Conservation (phyloP, 2,888 invertebrate genomes). For the Unio delphinus region DNA sequence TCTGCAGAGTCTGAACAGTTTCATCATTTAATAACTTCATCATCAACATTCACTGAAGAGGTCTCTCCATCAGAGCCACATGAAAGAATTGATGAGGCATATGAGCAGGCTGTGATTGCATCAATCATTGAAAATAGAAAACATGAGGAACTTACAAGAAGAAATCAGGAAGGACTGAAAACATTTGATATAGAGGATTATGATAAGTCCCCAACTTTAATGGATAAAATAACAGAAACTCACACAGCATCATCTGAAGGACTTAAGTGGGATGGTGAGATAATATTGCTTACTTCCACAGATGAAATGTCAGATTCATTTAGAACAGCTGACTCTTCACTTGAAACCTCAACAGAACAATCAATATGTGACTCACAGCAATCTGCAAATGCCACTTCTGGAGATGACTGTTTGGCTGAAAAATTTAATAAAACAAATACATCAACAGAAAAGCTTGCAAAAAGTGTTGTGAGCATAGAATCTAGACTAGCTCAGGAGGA, state of each 20-base stretch:
- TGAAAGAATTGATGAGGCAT: slow-evolving; percentile 58
- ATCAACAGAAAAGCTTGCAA: slow-evolving; percentile 9
- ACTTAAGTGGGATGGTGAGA: neutral
- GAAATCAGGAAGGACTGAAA: slow-evolving; percentile 25
- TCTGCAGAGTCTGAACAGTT: slow-evolving; percentile 4
- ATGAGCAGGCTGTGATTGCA: slow-evolving; percentile 62
- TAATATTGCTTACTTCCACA: slow-evolving; percentile 1
- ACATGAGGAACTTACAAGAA: slow-evolving; percentile 43
- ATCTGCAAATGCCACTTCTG: slow-evolving; percentile 14
- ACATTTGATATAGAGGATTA: slow-evolving; percentile 20
- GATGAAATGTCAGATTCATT: slow-evolving; percentile 27
- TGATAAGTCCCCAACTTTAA: slow-evolving; percentile 1
- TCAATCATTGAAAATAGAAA: slow-evolving; percentile 57
- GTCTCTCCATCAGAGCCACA: slow-evolving; percentile 55
- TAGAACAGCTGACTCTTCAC: slow-evolving; percentile 30
- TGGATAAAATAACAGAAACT: slow-evolving; percentile 5
- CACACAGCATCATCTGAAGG: slow-evolving; percentile 1
- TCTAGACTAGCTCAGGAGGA: slow-evolving; percentile 62
- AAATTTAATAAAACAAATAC: slow-evolving; percentile 10
- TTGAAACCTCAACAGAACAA: slow-evolving; percentile 22
- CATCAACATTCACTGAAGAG: neutral
- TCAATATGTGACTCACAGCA: slow-evolving; percentile 13
- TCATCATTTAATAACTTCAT: slow-evolving; percentile 1
- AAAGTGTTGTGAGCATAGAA: slow-evolving; percentile 57
- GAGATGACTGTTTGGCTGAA: slow-evolving; percentile 23